Percentiles rank a stretch among this genome's conserved stretches.
Conservation (phyloP, 2,888 invertebrate species). For the Cremastobaeus sp. region DNA sequence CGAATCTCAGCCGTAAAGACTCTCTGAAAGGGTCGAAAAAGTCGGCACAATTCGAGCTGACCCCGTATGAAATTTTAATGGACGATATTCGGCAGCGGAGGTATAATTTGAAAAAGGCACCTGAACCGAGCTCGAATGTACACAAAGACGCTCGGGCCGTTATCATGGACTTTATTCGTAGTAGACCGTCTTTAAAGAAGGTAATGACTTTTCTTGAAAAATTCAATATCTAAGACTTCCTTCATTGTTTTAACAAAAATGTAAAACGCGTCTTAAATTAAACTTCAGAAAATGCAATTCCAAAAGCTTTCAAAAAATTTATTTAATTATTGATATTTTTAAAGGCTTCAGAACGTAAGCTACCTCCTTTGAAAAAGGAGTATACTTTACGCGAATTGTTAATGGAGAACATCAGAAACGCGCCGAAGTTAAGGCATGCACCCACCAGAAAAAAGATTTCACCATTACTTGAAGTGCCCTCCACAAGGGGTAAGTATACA, state of each 20-base stretch:
- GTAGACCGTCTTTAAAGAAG: constrained; percentile 89
- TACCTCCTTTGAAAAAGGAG: constrained; percentile 86
- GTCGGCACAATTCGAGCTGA: constrained; percentile 93
- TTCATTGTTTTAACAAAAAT: background rate
- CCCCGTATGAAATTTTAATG: constrained; percentile 97
- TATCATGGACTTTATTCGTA: constrained; percentile 93
- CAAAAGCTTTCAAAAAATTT: too few relatives aligned
- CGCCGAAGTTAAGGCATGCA: constrained; percentile 56
- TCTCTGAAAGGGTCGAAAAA: constrained; percentile 82
- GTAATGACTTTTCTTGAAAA: constrained; percentile 28
- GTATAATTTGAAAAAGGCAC: constrained; percentile 93
- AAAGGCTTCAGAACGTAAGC: constrained; percentile 90
- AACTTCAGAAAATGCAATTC: too few relatives aligned
- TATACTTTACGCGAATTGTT: constrained; percentile 90
- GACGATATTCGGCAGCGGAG: constrained; percentile 95
- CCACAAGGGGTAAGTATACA: constrained; percentile 5
- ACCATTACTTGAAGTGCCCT: constrained; percentile 23
- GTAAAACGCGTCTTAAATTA: background rate
- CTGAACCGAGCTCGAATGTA: constrained; percentile 82
- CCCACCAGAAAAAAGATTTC: constrained; percentile 18
- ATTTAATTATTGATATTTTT: too few relatives aligned
- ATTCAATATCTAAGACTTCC: too few relatives aligned
- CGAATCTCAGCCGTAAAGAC: constrained; percentile 72
- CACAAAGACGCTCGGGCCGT: constrained; percentile 97
- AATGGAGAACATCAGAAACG: constrained; percentile 90